Conservation (phyloP, 1,140 invertebrate genomes). For the Theocolax elegans region DNA sequence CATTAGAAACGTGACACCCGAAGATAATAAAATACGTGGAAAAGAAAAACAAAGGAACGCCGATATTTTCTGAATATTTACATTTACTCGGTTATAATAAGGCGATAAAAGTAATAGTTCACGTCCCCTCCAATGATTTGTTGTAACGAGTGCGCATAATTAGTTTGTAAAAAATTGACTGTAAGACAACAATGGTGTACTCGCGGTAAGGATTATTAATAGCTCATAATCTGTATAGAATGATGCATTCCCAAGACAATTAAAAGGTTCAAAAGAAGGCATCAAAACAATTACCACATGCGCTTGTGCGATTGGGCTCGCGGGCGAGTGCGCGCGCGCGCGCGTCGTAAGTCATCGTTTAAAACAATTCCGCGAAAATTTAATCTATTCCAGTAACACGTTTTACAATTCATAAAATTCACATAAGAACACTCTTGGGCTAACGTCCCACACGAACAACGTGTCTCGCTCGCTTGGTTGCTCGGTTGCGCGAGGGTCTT, state of each 20-base stretch:
- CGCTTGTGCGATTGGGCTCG: too few relatives aligned
- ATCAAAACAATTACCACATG: constrained; percentile 22
- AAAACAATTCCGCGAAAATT: constrained; percentile 40
- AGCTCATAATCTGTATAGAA: constrained; percentile 15
- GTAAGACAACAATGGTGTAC: neutral
- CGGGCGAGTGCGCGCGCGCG: neutral
- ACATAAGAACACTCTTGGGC: constrained; percentile 11
- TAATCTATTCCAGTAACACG: constrained; percentile 32
- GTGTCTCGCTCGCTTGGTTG: neutral
- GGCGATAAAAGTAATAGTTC: constrained; percentile 13
- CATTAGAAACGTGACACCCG: neutral
- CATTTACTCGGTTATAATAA: constrained; percentile 27
- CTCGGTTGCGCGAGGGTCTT: neutral
- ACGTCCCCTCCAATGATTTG: constrained; percentile 10
- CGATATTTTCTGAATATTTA: too few relatives aligned
- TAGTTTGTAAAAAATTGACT: constrained; percentile 1
- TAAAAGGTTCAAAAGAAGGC: constrained; percentile 28
- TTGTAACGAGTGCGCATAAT: constrained; percentile 14
- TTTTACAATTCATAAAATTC: constrained; percentile 42
- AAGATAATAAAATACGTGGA: neutral
- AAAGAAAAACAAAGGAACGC: neutral
- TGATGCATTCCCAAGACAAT: constrained; percentile 31
- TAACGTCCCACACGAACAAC: neutral
- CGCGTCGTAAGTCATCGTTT: constrained; percentile 35
- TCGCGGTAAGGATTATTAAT: constrained; percentile 22